These are phyloP conservation scores for Psittacula derbiana DNA, from an alignment of 2,797 vertebrate genomes.

Conservation along the genomic window DNA sequence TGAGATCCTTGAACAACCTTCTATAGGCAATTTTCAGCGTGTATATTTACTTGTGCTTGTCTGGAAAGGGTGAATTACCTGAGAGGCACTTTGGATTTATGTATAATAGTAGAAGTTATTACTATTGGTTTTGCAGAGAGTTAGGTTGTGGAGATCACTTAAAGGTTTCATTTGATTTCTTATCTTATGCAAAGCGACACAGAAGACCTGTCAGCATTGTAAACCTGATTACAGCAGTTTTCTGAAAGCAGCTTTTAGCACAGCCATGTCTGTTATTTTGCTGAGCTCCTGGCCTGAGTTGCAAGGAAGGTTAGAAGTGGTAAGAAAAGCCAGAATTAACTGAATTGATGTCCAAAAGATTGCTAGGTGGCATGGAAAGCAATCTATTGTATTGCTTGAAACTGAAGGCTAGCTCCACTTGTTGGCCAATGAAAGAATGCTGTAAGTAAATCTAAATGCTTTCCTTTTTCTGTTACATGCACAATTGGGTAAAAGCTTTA, in stretches of 20 bases:
- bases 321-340: neutral
- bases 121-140: neutral
- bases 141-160: neutral
- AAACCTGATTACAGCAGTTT: neutral
- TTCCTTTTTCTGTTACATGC: neutral
- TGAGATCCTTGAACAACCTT: neutral
- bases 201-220: neutral
- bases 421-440: neutral
- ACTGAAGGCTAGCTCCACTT: neutral
- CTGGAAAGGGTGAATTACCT: neutral
- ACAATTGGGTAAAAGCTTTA: neutral
- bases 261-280: neutral
- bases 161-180: neutral
- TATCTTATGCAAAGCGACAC: neutral
- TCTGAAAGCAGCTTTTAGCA: neutral
- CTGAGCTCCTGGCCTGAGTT: neutral
- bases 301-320: neutral
- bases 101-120: neutral
- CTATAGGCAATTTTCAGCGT: neutral
- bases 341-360: rapidly evolving
- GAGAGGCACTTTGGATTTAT: neutral
- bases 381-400: rapidly evolving
- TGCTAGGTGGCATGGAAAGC: neutral
- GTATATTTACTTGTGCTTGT: neutral
- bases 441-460: rapidly evolving